Evolutionary conservation across 2,797 vertebrate species (phyloP), one percentile per base, ranked within the genome.

Genomic region (Loriculus beryllinus): DNA sequence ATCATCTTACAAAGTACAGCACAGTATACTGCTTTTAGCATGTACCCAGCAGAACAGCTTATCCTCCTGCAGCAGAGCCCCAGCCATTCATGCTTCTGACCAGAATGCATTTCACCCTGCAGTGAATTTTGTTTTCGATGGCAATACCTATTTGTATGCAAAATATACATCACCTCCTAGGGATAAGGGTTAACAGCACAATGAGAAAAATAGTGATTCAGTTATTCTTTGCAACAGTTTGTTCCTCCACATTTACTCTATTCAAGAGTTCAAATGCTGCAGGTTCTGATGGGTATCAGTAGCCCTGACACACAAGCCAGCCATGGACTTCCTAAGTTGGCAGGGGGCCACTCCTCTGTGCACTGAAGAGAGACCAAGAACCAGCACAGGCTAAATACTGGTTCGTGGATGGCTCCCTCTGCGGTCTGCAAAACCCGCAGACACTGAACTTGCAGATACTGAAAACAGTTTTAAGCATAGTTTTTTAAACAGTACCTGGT

Each of bases 251-350:
- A 12, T 59, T 71, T 64, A 26, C 39, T n/a, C 54, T 11, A 7
- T 31, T 33, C 11, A 2, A 6, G 7, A 49, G 31, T 12, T 43
- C 45, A n/a, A 62, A 67, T 3, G 47, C 54, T 57, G 40, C 40
- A n/a, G 48, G 31, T 0, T 0, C 40, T 51, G 72, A 40, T 47
- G 37, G 11, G 6, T 47, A 0, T 5, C 0, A 1, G 26, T 20
- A 43, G 12, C 40, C 20, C 52, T n/a, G 67, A 49, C 63, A 35
- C 40, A 82, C 35, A 31, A 22, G 14, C 8, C 56, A 67, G 39
- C 28, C 6, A 12, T 1, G 7, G 18, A 52, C 40, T 81, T 62
- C 68, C 59, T 42, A 85, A 72, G 22, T 17, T 86, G 42, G 12
- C 17, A 19, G 21, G 18, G 8, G 10, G 13, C 26, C 26, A 6